Evolutionary conservation across 2,797 vertebrate genomes (phyloP), one percentile per base, ranked within the genome.

Genomic region (Oreonectes daqikongensis): DNA sequence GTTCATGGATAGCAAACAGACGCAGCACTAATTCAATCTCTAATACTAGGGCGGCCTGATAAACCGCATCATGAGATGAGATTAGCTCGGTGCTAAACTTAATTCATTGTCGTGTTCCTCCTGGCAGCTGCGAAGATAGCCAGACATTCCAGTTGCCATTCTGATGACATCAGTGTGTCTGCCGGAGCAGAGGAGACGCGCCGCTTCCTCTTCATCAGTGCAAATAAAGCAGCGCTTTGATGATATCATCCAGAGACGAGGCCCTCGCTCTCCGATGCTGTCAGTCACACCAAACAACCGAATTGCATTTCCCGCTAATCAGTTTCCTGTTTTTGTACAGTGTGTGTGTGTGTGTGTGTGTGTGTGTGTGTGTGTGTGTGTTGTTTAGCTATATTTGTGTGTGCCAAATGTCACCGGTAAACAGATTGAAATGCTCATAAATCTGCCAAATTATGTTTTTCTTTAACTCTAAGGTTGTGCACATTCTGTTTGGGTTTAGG

Each of bases 211-310:
- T 87, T 91, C 87, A 90, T 93, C 90, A 86, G 79, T 87, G 82
- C 78, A 92, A 91, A 91, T 89, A 92, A 92, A 92, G 85, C 81
- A 86, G 78, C 81, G 82, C 88, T 91, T 90, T 91, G 90, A 91
- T 91, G 89, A 85, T 90, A 88, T 90, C 89, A 84, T 88, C 81
- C 85, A 24, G 82, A 89, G 87, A 84, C 75, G n/a, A 65, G 66
- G 68, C 72, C 74, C 83, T 66, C 50, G 86, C 77, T 78, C 79
- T 83, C 85, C 81, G 82, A 80, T 86, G 83, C 85, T 85, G 85
- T 89, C 89, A 86, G 83, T 90, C 89, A 86, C 86, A 87, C 61
- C 81, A 74, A 84, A 77, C 52, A 65, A 79, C 77, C 81, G 85
- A 90, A 85, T 88, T 89, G 81, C 85, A 90, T 92, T 90, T 90